Evolutionary conservation across 2,888 invertebrate genomes (phyloP), one percentile per base, ranked within the genome.

Genomic region (Rhagophthalmus giganteus): DNA sequence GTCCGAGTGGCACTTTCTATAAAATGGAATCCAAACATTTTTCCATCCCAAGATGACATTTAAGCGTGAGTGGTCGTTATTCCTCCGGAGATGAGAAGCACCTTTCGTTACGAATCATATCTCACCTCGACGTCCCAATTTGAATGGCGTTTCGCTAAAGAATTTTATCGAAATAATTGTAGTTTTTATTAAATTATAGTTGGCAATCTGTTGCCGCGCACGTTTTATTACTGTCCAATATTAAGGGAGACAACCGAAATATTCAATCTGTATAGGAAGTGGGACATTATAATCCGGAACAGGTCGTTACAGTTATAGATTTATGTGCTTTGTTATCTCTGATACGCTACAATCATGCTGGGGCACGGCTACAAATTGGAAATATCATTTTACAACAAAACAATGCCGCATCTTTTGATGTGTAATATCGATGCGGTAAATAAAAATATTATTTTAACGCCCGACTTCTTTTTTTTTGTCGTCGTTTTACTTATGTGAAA

Each of bases 261-360:
- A 67, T 65, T 64, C 64, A 62, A 62, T 65, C 63, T 62, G 62
- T 57, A n/a, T n/a, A 64, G 65, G 65, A 65, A 64, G 56, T 58
- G 59, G 57, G 55, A 62, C 62, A 63, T 61, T 64, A 60, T 64
- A 64, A 64, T 60, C 63, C 66, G 66, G 66, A 67, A 64, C 63
- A 63, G 64, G 62, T 67, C 66, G 68, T 68, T 68, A 67, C 62
- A 64, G 63, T 69, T 67, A 67, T 66, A 61, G 67, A 70, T 70
- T 70, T 70, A 69, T 67, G 60, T 59, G 53, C 60, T 61, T 65
- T 66, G 67, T 66, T 67, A 68, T 66, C 66, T 55, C 35, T 45
- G 56, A 56, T 64, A 64, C 66, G 66, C 65, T 65, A 59, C 48
- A 55, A 59, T 63, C 59, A 63, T 60, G 58, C 62, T 57, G 44